These are phyloP conservation scores for Thamnaconus septentrionalis DNA, from an alignment of 2,113 vertebrate genomes.

Conservation along the genomic window DNA sequence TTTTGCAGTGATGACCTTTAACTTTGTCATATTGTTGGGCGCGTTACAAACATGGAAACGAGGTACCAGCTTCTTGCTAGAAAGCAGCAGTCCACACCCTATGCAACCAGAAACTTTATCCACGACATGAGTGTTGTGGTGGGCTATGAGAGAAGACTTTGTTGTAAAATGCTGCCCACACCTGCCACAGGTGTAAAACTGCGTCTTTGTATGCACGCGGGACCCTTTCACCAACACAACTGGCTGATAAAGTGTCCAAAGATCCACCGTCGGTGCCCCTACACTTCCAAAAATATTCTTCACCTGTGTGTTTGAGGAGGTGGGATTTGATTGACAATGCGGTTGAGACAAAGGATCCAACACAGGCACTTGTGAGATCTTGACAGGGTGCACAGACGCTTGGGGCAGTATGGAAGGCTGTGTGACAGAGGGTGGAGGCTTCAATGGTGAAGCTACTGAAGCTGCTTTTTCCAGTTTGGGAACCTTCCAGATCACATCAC, in stretches of 20 bases:
- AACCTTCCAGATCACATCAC: constrained; percentile 45
- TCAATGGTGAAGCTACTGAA: constrained; percentile 1
- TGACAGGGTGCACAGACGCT: background rate
- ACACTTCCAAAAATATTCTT: constrained; percentile 37
- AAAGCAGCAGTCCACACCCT: constrained; percentile 68
- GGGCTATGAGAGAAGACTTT: constrained; percentile 45
- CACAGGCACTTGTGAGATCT: constrained; percentile 42
- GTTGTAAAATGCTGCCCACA: constrained; percentile 59
- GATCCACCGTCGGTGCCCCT: constrained; percentile 63
- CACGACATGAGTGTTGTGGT: constrained; percentile 49
- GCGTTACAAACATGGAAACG: constrained; percentile 63
- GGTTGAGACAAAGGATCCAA: constrained; percentile 9
- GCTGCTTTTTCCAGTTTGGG: constrained; percentile 6
- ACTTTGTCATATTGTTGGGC: constrained; percentile 28
- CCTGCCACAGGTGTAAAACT: constrained; percentile 55
- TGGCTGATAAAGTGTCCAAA: constrained; percentile 71
- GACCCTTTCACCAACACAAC: constrained; percentile 55
- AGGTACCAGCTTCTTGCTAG: constrained; percentile 59
- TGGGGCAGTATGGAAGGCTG: constrained; percentile 3
- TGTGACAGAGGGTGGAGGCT: background rate
- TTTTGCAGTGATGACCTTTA: constrained; percentile 54
- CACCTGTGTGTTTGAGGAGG: background rate
- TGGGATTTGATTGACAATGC: constrained; percentile 14
- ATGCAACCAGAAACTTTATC: constrained; percentile 66
- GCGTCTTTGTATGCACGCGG: constrained; percentile 9